Conservation (phyloP, 2,797 vertebrate species). For the Myotis vivesi region DNA sequence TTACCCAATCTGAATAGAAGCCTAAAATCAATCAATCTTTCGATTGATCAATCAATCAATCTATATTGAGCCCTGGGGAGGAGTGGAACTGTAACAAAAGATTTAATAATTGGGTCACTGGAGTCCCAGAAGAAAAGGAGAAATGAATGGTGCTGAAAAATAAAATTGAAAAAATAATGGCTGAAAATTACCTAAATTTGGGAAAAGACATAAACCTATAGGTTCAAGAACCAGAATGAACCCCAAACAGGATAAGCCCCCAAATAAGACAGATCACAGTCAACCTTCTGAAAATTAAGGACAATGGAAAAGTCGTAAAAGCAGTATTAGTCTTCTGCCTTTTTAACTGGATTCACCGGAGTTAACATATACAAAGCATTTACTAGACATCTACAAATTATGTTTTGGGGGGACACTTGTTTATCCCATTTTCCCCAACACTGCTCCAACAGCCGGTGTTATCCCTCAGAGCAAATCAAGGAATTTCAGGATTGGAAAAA, state of each 20-base stretch:
- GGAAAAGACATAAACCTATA: not conserved
- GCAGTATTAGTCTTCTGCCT: not conserved
- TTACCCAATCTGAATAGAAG: not conserved
- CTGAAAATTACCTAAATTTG: slow-evolving; percentile 31
- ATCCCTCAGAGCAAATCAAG: not conserved
- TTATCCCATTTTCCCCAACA: not conserved
- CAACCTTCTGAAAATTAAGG: not conserved
- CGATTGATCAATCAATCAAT: not conserved
- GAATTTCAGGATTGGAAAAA: not conserved
- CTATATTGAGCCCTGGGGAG: not conserved
- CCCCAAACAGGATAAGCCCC: not conserved
- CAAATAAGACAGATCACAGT: not conserved
- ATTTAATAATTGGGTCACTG: not conserved
- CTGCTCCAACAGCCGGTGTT: not conserved
- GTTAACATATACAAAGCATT: not conserved
- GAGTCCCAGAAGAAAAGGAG: not conserved
- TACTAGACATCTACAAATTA: not conserved
- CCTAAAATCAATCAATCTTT: not conserved
- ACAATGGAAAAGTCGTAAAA: not conserved
- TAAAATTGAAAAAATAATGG: not conserved
- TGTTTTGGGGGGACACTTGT: not conserved
- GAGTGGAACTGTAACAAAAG: not conserved
- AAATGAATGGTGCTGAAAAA: not conserved
- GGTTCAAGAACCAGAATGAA: not conserved
- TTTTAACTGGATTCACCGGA: not conserved